Base-by-base conservation (phyloP, 1,140 invertebrate species). In the Drosophila sturtevanti region DNA sequence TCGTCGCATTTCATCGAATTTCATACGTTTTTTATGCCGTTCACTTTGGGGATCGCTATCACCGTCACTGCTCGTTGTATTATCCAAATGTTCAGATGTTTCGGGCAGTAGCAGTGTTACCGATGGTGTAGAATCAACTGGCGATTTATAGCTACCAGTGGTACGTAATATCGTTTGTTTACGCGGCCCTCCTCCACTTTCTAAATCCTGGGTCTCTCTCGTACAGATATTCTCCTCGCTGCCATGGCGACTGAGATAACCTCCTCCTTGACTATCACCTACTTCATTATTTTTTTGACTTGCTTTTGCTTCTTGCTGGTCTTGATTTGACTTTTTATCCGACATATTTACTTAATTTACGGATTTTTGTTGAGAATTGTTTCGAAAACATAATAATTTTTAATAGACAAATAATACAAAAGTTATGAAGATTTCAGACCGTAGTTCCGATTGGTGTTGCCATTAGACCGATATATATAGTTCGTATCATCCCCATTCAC, bases 1-100 rank as follows among this genome's bases (percentile, higher is more conserved):
- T 2, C 77, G 72, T n/a, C 81, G 77, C 77, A 81, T 22, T 48
- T 77, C 63, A 48, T 81, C 63, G 41, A 85, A 85, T 0, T 76
- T 22, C 11, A 70, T 54, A 5, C 72, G 52, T 0, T 77, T 63
- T 11, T 63, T 77, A 14, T 18, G 55, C 2, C 66, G 60, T 48
- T 74, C 34, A 37, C 37, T 55, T 12, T 64, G 65, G 1, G 58
- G 22, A 22, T 72, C 52, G 6, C 63, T 65, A 6, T 82, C 72
- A n/a, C 11, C 56, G 48, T 55, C 73, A 58, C 48, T 75, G 51
- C 9, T 55, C 27, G 10, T 7, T 18, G 38, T 4, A 4, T 54
- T 68, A 16, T 59, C 9, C 16, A n/a, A 5, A 34, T 35, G 10
- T 2, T 44, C 9, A 7, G 54, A 14, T 2, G 6, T 14, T 9